These are phyloP conservation scores for Aporophyla lueneburgensis DNA, from an alignment of 2,888 invertebrate species.

Conservation along the genomic window DNA sequence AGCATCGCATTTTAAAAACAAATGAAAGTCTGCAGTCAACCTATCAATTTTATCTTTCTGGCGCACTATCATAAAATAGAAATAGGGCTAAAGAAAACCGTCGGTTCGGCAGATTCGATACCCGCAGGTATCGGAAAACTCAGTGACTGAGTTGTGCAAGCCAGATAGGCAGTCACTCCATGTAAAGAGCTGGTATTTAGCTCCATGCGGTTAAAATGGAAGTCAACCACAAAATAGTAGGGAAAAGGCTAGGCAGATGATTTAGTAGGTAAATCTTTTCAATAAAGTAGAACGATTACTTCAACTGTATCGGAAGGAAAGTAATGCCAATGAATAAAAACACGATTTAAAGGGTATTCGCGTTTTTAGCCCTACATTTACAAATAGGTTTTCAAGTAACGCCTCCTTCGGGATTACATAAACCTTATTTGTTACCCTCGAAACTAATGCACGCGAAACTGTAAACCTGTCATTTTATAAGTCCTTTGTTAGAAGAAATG, in stretches of 20 bases:
- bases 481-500: background rate
- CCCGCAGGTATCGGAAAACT: too few relatives aligned
- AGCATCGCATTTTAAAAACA: background rate
- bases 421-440: slow-evolving; percentile 17
- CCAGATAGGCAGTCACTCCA: too few relatives aligned
- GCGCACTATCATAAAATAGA: background rate
- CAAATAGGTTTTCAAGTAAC: slow-evolving; percentile 12
- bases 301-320: background rate
- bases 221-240: too few relatives aligned
- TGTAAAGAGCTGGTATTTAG: too few relatives aligned
- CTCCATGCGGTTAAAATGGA: too few relatives aligned
- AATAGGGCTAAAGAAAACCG: background rate
- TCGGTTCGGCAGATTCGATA: too few relatives aligned
- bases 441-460: slow-evolving; percentile 14
- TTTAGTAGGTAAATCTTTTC: background rate
- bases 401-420: slow-evolving; percentile 15
- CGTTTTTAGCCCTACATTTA: background rate
- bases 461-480: background rate
- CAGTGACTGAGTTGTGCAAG: too few relatives aligned
- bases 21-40: background rate
- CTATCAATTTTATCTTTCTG: too few relatives aligned
- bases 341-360: background rate
- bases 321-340: background rate
- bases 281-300: background rate
- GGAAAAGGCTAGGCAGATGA: too few relatives aligned